Percentiles rank a stretch among this genome's conserved stretches.
Conservation (phyloP, 2,797 vertebrate genomes). For the Dendrocincla fuliginosa region DNA sequence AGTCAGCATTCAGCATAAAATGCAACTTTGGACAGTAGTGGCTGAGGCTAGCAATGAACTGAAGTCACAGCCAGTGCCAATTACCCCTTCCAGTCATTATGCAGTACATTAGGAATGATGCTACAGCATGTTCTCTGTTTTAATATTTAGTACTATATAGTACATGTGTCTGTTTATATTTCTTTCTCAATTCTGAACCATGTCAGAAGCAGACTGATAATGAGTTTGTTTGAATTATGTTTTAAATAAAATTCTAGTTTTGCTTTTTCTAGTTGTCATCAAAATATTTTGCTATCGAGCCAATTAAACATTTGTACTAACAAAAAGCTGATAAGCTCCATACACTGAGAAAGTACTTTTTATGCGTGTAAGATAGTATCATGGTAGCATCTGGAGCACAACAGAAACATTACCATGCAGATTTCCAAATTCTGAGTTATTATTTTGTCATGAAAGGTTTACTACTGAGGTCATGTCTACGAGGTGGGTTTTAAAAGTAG, state of each 20-base stretch:
- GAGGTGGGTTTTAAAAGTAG: background rate
- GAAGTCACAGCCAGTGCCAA: constrained; percentile 9
- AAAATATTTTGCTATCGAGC: background rate
- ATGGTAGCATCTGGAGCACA: background rate
- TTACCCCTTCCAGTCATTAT: constrained; percentile 10
- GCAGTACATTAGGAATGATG: constrained; percentile 14
- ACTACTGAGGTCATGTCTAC: background rate
- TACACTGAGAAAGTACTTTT: background rate
- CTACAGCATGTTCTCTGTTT: background rate
- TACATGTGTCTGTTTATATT: background rate
- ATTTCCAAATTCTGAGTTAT: background rate
- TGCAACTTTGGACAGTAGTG: constrained; percentile 21
- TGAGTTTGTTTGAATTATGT: background rate
- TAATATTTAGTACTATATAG: background rate
- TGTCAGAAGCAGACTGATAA: background rate
- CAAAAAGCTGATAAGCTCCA: background rate
- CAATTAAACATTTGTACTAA: background rate
- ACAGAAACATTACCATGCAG: background rate
- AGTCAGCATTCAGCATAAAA: constrained; percentile 52
- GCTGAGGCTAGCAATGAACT: background rate
- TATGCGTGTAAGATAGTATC: background rate
- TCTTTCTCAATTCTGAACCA: background rate
- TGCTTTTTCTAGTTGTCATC: background rate
- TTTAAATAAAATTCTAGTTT: background rate
- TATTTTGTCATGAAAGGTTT: background rate